Evolutionary conservation across 2,113 vertebrate species (phyloP).

Genomic region (Corydoras maculifer): DNA sequence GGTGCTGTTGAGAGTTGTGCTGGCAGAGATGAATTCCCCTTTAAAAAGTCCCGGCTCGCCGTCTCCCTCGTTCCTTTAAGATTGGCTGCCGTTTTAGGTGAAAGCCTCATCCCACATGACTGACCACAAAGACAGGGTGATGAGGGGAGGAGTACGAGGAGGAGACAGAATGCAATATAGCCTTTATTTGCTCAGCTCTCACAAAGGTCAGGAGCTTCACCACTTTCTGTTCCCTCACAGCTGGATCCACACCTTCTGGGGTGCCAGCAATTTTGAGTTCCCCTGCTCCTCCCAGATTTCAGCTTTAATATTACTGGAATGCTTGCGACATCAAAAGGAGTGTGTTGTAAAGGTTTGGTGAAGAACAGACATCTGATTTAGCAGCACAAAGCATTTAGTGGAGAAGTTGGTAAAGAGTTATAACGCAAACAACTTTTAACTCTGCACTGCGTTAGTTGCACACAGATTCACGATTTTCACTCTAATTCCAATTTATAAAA

Average conservation of each 20-base stretch:
- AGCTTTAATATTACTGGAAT: not conserved
- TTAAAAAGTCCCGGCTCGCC: not conserved
- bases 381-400: too few species aligned
- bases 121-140: conserved; percentile 15
- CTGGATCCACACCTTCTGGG: not conserved
- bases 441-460: too few species aligned
- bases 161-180: not conserved
- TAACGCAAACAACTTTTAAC: too few species aligned
- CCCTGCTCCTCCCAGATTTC: too few species aligned
- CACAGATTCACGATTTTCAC: too few species aligned
- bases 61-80: not conserved
- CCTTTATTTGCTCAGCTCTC: not conserved
- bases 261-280: too few species aligned
- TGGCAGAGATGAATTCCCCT: conserved; percentile 1
- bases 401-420: too few species aligned
- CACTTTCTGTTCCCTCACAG: not conserved
- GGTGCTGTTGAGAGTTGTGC: not conserved
- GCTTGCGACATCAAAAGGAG: not conserved
- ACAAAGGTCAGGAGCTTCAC: not conserved
- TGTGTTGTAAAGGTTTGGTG: not conserved
- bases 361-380: not conserved
- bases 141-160: conserved; percentile 11
- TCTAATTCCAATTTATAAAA: too few species aligned
- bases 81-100: conserved; percentile 1
- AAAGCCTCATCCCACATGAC: conserved; percentile 23